Evolutionary conservation across 1,140 invertebrate species (phyloP).

Genomic region (Dendrolimus kikuchii): DNA sequence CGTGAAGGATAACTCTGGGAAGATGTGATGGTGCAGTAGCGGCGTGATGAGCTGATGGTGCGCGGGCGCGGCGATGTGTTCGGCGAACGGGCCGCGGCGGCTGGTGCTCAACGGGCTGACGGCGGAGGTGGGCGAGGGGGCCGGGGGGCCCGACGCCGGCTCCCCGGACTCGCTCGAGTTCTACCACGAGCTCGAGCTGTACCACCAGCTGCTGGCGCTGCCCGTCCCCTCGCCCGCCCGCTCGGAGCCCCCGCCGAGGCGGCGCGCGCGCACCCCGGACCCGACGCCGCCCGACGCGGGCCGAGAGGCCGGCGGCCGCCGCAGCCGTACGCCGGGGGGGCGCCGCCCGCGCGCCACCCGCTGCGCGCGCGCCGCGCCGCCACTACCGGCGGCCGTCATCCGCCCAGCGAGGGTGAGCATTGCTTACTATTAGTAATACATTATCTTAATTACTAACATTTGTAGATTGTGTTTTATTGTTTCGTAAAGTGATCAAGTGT

Average conservation of each 20-base stretch:
- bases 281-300: constrained; percentile 16
- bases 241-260: constrained; percentile 6
- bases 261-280: constrained; percentile 35
- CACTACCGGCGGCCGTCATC: constrained; percentile 1
- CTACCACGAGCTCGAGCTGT: constrained; percentile 61
- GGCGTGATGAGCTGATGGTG: constrained; percentile 1
- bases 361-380: constrained; percentile 7
- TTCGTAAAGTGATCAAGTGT: no score
- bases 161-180: constrained; percentile 45
- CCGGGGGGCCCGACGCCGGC: constrained; percentile 7
- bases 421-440: neutral
- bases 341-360: constrained; percentile 7
- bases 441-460: no score
- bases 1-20: neutral
- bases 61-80: constrained; percentile 16
- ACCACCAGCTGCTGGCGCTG: constrained; percentile 51
- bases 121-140: constrained; percentile 36
- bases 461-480: no score
- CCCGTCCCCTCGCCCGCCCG: constrained; percentile 22
- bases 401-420: constrained; percentile 26
- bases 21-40: constrained; percentile 1
- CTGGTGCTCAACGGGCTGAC: constrained; percentile 57
- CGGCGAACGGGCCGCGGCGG: constrained; percentile 47
- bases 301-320: constrained; percentile 13
- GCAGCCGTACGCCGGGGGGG: constrained; percentile 35